Conservation (phyloP, 1,140 invertebrate genomes). For the Diabrotica virgifera region DNA sequence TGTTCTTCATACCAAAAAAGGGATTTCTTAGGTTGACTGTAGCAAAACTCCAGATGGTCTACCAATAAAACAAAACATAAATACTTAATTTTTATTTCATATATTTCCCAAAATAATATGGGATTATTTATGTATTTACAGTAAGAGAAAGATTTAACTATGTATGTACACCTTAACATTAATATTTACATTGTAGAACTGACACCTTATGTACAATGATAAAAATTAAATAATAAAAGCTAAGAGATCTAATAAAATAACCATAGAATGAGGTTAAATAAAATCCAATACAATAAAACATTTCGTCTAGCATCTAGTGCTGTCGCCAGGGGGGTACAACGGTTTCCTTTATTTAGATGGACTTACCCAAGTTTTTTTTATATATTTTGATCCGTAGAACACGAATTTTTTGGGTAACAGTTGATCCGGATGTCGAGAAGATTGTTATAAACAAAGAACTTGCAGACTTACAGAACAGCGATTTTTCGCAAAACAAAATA, state of each 20-base stretch:
- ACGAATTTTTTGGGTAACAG: no score
- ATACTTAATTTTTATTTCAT: constrained; percentile 6
- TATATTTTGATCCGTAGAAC: no score
- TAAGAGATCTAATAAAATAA: constrained; percentile 15
- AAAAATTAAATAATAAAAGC: constrained; percentile 9
- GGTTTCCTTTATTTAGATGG: no score
- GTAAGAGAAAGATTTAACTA: constrained; percentile 4
- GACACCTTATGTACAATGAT: constrained; percentile 18
- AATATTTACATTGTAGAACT: constrained; percentile 13
- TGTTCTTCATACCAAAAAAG: no score
- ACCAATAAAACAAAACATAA: background rate
- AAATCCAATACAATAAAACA: background rate
- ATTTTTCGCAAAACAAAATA: no score
- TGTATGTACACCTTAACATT: constrained; percentile 14
- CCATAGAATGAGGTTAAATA: background rate
- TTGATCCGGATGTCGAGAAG: no score
- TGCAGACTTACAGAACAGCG: no score
- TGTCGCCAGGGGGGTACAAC: no score
- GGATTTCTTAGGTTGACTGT: no score
- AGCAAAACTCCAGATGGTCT: no score
- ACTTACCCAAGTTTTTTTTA: no score
- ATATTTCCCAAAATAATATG: constrained; percentile 11
- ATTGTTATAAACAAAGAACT: no score
- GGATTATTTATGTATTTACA: constrained; percentile 16
- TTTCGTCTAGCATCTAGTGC: background rate